Base-by-base conservation (phyloP, 2,797 vertebrate genomes). In the Tolypeutes matacus region DNA sequence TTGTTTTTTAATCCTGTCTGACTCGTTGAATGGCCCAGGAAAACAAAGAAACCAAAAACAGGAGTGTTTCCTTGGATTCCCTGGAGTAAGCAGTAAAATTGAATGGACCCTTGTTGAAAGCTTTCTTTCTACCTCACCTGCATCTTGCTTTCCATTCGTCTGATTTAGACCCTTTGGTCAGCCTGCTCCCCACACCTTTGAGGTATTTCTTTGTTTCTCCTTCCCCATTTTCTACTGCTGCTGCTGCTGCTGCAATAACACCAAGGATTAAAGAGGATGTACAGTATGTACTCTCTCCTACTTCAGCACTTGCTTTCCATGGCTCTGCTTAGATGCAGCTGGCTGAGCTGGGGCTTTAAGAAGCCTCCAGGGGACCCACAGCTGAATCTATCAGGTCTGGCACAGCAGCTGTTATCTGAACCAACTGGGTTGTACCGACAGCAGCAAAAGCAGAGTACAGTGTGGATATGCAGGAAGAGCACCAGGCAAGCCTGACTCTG, bases 391-490 rank as follows among this genome's bases (percentile, higher is more conserved):
- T 95, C 83, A 86, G 83, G 73, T 95, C 58, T 75, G 96, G 51
- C 85, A 46, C 87, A 96, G 92, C 96, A 96, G 94, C 95, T 96
- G 97, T 92, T 96, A 51, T 7, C 84, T 4, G 14, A 96, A 95
- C 92, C 86, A 91, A 70, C 87, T 96, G 70, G 94, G 18, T 82
- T 89, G 6, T 95, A 81, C 65, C 89, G 34, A 75, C 95, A 93
- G 96, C 83, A 96, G 85, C 92, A 96, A 39, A 97, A 90, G 72
- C 96, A 97, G 97, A 88, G 86, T 65, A 20, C 62, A 34, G 88
- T 69, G 34, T 3, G 8, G 49, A 87, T 95, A 20, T 96, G 95
- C 88, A 96, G 92, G 95, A 97, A 94, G 96, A 91, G 77, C 93
- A 67, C 81, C 78, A 84, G 85, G 86, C 93, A 70, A 31, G 75